Base-by-base conservation (phyloP, 2,113 vertebrate genomes). In the Eira barbara region DNA sequence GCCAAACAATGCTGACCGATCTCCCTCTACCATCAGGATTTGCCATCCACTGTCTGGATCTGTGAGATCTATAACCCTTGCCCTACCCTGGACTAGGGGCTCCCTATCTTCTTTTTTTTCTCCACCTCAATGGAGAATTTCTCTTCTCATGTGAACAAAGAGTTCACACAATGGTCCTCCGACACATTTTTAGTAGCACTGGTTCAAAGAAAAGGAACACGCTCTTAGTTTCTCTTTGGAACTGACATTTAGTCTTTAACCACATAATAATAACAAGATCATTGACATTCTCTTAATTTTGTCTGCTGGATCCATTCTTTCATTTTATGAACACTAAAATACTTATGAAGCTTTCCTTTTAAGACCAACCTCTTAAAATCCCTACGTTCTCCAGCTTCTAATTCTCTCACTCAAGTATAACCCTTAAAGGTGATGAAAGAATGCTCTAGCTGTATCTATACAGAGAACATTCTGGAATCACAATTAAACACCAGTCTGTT, bases 311-410 rank as follows among this genome's bases (percentile, higher is more conserved):
- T 67, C 13, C 6, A 59, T 94, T 94, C 47, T 96, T 94, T 96
- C 11, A 94, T 91, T 94, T 90, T 49, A 86, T 71, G 31, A 96
- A 31, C 29, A 69, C 25, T 90, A 57, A 96, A 87, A 83, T 87
- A 96, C 73, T 73, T 94, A 73, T 92, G 61, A 95, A 93, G 45
- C 4, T 87, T 96, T 80, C 36, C 45, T 36, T 36, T 85, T n/a
- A 89, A 63, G 12, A 61, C 21, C 57, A 84, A 73, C 0, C 57
- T 90, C n/a, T 74, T 93, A 85, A 93, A 63, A 80, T 65, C 7
- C 73, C 25, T 49, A 82, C 7, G 2, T 78, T 89, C n/a, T 92
- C 65, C 36, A 27, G 42, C 45, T 92, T 85, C 55, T 61, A 86
- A 89, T 69, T 93, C n/a, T 94, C 31, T 83, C 85, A 63, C 34